A percentile compares a stretch with the other conserved stretches of the same genome.
These are phyloP conservation scores for Sesamia inferens DNA, from an alignment of 2,888 invertebrate species.

Conservation along the genomic window DNA sequence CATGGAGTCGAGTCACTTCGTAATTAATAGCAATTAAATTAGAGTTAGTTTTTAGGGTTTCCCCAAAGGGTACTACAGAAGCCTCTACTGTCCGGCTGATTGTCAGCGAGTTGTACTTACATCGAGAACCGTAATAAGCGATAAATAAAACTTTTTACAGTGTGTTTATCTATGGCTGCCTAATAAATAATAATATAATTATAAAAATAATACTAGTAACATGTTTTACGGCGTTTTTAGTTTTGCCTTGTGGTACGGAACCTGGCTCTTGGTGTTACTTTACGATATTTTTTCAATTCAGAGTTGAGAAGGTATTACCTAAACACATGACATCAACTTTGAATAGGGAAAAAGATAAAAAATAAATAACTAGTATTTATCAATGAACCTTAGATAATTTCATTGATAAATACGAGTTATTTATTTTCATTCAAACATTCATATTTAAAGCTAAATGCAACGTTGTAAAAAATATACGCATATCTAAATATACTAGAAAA, in stretches of 20 bases:
- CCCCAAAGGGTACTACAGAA: neutral
- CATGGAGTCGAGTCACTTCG: neutral
- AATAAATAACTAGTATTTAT: no score
- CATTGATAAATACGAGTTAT: no score
- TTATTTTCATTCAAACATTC: no score
- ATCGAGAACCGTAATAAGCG: neutral
- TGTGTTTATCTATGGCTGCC: neutral
- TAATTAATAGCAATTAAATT: slow-evolving; percentile 9
- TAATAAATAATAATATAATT: neutral
- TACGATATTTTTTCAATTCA: neutral
- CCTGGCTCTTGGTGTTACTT: neutral
- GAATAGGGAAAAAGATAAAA: no score
- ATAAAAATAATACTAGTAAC: no score
- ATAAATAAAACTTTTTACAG: neutral
- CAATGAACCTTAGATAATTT: no score
- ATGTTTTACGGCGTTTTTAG: no score
- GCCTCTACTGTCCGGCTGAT: neutral
- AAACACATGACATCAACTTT: no score
- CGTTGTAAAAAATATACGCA: no score
- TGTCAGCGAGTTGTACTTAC: neutral
- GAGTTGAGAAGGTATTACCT: neutral
- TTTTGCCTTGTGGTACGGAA: neutral
- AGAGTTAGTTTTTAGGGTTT: neutral
- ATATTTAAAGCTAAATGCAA: no score
- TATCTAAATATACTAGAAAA: no score